Evolutionary conservation across 2,113 vertebrate species (phyloP), one percentile per base, ranked within the genome.

Genomic region (Physeter macrocephalus): DNA sequence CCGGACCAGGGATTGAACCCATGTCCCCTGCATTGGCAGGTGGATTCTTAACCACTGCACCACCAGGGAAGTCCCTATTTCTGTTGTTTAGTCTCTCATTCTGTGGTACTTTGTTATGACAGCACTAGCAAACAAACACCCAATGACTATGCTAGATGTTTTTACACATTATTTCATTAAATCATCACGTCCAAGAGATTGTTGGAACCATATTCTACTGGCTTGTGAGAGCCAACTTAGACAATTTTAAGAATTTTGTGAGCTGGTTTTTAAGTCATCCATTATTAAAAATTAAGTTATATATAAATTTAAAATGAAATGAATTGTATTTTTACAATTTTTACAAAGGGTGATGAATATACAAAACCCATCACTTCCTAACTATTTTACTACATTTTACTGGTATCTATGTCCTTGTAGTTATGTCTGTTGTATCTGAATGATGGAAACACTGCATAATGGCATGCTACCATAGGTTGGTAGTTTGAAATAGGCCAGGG

Each of bases 241-340:
- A 84, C 12, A 54, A 49, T 39, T 41, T 89, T 52, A 95, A 84
- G 49, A 75, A 88, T 54, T 69, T 88, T 49, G 27, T 57, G 11
- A 67, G 5, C 62, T 83, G 10, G 6, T 39, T 82, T 94, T 85
- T 43, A 71, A 69, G 83, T 81, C 25, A 83, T 23, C 13, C n/a
- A 43, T 71, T 94, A 92, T 36, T 66, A 77, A 90, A 97, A 71
- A 85, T 67, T 61, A 82, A 93, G 61, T 29, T 59, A 66, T 52
- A 59, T 13, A 0, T 46, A 41, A 93, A 61, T 8, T 41, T 84
- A 41, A 59, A 72, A 57, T 83, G 61, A 74, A 92, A 46, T 39
- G 29, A 36, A 31, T 27, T 66, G 7, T 67, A 84, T n/a, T 84
- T 49, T 75, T 23, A 54, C 52, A 54, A 18, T 54, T 54, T 54